These are phyloP conservation scores for Iselma pallidipennis DNA, from an alignment of 2,888 invertebrate genomes.

Conservation along the genomic window DNA sequence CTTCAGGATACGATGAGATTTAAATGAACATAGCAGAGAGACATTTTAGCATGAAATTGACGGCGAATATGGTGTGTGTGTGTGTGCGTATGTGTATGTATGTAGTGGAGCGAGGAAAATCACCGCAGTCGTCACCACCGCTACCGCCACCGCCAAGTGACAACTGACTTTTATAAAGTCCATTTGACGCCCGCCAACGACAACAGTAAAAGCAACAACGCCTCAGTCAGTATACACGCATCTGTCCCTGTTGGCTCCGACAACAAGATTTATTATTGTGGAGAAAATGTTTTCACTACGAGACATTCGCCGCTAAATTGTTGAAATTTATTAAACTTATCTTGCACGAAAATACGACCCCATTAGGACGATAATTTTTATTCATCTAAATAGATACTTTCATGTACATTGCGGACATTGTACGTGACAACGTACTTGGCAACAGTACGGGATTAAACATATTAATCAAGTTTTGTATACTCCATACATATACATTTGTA, in stretches of 20 bases:
- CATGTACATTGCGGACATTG: conserved; percentile 10
- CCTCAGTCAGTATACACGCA: too few species aligned
- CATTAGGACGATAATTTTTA: conserved; percentile 11
- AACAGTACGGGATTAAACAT: not conserved
- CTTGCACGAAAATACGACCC: conserved; percentile 8
- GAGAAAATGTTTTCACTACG: conserved; percentile 10
- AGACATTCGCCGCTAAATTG: conserved; percentile 14
- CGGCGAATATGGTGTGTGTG: conserved; percentile 24
- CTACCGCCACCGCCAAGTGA: conserved; percentile 19
- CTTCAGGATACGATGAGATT: conserved; percentile 13
- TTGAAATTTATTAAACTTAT: conserved; percentile 19
- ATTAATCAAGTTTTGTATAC: not conserved
- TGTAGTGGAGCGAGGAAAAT: conserved; percentile 32
- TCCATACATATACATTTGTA: not conserved
- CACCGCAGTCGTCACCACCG: not conserved
- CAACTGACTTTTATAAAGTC: conserved; percentile 35
- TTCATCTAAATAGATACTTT: conserved; percentile 7
- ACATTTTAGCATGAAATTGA: conserved; percentile 36
- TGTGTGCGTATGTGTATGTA: conserved; percentile 13
- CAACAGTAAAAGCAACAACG: not conserved
- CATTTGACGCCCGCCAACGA: conserved; percentile 25
- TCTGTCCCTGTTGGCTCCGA: not conserved
- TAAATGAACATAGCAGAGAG: conserved; percentile 22
- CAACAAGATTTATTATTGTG: conserved; percentile 8
- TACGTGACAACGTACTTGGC: not conserved